A percentile compares a stretch with the other conserved stretches of the same genome.
phyloP scores from a whole-genome alignment of 2,797 vertebrate genomes.

The Remorina albescens region DNA sequence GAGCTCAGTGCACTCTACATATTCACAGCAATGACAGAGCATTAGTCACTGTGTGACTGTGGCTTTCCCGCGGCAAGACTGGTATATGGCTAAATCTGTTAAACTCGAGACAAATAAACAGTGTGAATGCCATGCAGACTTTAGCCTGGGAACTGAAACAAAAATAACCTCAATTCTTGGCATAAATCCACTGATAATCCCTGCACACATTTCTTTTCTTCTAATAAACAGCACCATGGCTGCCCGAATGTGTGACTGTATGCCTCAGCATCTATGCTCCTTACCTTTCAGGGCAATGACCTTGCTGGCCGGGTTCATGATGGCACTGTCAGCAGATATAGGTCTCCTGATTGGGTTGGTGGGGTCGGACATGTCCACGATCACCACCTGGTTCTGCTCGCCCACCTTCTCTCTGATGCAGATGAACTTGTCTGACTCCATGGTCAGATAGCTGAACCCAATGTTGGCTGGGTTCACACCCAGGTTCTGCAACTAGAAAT shows the following conservation, averaged over 20 bases:
- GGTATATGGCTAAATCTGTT: constrained; percentile 40
- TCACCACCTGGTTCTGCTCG: constrained; percentile 93
- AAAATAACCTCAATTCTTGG: constrained; percentile 19
- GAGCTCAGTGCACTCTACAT: constrained; percentile 55
- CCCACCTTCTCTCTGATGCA: constrained; percentile 94
- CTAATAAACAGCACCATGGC: constrained; percentile 11
- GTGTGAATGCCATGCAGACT: constrained; percentile 24
- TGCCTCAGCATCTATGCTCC: background rate
- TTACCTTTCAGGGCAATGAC: constrained; percentile 95
- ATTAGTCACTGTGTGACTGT: constrained; percentile 43
- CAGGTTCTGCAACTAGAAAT: constrained; percentile 91
- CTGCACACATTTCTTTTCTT: constrained; percentile 23
- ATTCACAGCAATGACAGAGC: constrained; percentile 53
- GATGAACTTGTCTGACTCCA: constrained; percentile 97
- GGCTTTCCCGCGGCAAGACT: constrained; percentile 38
- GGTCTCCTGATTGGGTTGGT: constrained; percentile 90
- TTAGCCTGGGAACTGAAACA: constrained; percentile 47
- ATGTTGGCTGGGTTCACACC: constrained; percentile 94
- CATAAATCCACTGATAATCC: constrained; percentile 35
- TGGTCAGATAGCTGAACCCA: constrained; percentile 94
- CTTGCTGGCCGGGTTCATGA: constrained; percentile 95
- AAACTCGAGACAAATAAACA: constrained; percentile 45
- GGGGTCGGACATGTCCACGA: constrained; percentile 91
- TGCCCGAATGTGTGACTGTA: constrained; percentile 1
- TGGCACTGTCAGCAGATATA: constrained; percentile 94